Percentiles rank a stretch among this genome's conserved stretches.
These are phyloP conservation scores for Cydia amplana DNA, from an alignment of 1,140 invertebrate genomes.

Conservation along the genomic window DNA sequence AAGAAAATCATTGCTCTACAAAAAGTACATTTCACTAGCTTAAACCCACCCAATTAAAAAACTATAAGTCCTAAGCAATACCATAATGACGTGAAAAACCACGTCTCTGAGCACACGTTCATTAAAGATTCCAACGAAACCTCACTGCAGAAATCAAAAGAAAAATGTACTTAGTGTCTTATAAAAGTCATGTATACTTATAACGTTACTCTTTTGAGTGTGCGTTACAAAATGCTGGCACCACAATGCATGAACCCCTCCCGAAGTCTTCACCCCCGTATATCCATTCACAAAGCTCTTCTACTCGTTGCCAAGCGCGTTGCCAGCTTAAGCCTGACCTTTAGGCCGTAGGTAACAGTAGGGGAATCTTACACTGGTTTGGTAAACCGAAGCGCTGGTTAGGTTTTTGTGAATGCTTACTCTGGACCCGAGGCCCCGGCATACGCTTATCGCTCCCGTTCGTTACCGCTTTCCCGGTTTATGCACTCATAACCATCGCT, in stretches of 20 bases:
- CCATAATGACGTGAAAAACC: constrained; percentile 9
- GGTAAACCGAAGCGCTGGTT: background rate
- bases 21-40: background rate
- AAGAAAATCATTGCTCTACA: too few relatives aligned
- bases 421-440: constrained; percentile 25
- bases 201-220: background rate
- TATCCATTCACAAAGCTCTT: background rate
- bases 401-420: background rate
- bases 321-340: background rate
- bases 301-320: background rate
- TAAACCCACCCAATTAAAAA: constrained; percentile 1
- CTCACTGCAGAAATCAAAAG: background rate
- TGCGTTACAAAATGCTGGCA: background rate
- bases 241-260: background rate
- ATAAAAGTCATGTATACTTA: background rate
- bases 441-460: constrained; percentile 33
- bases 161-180: background rate
- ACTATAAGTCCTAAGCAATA: background rate
- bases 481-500: constrained; percentile 33
- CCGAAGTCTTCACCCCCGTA: background rate
- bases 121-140: constrained; percentile 16
- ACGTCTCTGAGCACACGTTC: constrained; percentile 6
- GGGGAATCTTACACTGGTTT: background rate
- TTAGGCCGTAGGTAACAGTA: background rate
- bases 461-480: constrained; percentile 30